Conservation (phyloP, 2,797 vertebrate genomes). For the Onychomys leucogaster region DNA sequence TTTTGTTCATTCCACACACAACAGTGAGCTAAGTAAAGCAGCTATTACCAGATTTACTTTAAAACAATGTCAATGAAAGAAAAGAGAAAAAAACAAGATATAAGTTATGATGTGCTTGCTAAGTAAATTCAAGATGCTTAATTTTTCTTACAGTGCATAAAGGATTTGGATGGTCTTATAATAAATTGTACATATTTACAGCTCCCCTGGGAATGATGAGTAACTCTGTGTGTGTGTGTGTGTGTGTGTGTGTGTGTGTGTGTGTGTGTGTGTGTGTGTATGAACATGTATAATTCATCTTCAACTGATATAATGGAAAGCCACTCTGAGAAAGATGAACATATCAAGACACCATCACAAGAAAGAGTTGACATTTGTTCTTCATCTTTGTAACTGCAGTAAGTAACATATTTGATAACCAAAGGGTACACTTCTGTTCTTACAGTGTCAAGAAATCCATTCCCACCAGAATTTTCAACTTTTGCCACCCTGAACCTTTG, state of each 20-base stretch:
- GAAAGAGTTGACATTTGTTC: not conserved
- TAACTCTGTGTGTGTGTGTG: too few relatives aligned
- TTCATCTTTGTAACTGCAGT: not conserved
- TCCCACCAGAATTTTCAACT: conserved; percentile 17
- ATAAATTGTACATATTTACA: not conserved
- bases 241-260: too few relatives aligned
- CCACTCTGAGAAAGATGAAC: not conserved
- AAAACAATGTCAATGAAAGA: not conserved
- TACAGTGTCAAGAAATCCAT: conserved; percentile 17
- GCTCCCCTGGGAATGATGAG: not conserved
- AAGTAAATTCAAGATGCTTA: not conserved
- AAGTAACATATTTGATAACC: conserved; percentile 26
- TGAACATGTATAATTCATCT: not conserved
- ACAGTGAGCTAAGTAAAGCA: not conserved
- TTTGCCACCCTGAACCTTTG: not conserved
- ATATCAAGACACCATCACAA: not conserved
- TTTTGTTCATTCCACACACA: not conserved
- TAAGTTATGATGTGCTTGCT: not conserved
- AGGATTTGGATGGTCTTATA: not conserved
- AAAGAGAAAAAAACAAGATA: not conserved
- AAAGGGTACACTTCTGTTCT: not conserved
- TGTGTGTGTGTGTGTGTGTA: not conserved
- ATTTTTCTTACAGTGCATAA: not conserved
- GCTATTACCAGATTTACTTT: not conserved
- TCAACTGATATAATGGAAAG: not conserved